A percentile compares a stretch with the other conserved stretches of the same genome.
These are phyloP conservation scores for Cavia aperea DNA, from an alignment of 2,113 vertebrate species.

Conservation along the genomic window DNA sequence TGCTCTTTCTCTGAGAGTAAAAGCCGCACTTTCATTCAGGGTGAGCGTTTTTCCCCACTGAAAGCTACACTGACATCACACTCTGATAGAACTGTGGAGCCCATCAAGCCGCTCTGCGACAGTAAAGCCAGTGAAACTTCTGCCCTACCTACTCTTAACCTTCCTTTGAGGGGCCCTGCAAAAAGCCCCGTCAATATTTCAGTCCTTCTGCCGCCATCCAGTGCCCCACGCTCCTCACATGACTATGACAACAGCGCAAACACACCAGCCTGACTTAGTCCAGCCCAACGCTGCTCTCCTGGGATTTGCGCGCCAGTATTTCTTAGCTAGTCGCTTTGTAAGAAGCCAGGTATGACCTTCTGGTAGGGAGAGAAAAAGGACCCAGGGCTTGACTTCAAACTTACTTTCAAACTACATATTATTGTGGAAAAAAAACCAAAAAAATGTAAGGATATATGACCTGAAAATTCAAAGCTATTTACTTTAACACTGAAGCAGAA, in stretches of 20 bases:
- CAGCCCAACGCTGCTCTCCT: background rate
- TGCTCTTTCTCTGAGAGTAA: background rate
- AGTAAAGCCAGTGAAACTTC: slow-evolving; percentile 58
- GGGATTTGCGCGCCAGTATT: background rate
- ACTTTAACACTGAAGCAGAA: background rate
- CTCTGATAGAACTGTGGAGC: slow-evolving; percentile 12
- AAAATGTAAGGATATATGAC: background rate
- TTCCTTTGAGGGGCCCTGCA: slow-evolving; percentile 37
- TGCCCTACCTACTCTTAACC: slow-evolving; percentile 49
- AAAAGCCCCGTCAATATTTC: background rate
- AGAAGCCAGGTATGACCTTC: background rate
- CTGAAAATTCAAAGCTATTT: background rate
- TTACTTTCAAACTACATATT: background rate
- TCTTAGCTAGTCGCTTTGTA: slow-evolving; percentile 5
- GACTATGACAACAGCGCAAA: background rate
- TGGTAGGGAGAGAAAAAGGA: background rate
- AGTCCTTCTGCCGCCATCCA: background rate
- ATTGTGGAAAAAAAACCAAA: background rate
- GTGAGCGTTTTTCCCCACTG: background rate
- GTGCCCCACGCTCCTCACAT: background rate
- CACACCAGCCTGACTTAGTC: background rate
- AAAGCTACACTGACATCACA: slow-evolving; percentile 65
- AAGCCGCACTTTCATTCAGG: background rate
- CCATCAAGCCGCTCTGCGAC: slow-evolving; percentile 67
- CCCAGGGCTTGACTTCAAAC: background rate